phyloP scores from a whole-genome alignment of 2,797 vertebrate species.

The Microctenopoma lineatum region DNA sequence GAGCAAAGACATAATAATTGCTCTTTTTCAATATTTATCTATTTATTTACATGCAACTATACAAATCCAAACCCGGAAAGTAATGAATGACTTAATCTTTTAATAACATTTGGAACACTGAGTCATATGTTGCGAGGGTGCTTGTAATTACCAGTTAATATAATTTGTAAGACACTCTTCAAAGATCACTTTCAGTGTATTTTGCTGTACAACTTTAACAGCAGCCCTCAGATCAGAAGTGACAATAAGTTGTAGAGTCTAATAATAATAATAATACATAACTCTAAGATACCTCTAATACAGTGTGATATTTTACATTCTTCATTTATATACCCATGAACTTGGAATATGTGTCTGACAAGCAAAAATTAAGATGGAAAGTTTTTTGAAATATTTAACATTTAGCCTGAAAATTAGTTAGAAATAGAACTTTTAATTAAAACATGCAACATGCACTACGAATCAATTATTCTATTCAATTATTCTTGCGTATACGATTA shows the following conservation, averaged over 20 bases:
- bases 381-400: constrained; percentile 2
- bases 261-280: neutral
- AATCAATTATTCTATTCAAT: constrained; percentile 1
- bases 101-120: neutral
- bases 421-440: neutral
- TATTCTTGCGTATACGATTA: neutral
- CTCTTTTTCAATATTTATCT: neutral
- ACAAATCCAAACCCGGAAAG: neutral
- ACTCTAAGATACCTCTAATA: neutral
- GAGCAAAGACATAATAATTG: neutral
- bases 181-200: neutral
- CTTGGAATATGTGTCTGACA: neutral
- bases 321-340: neutral
- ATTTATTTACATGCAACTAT: constrained; percentile 17
- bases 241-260: neutral
- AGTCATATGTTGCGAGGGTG: neutral
- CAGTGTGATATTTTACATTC: neutral
- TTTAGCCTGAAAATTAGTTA: neutral
- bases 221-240: constrained; percentile 4
- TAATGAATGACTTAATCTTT: neutral
- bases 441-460: neutral
- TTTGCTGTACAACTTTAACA: neutral
- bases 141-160: neutral
- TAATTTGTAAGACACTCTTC: neutral
- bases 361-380: constrained; percentile 3